phyloP scores from a whole-genome alignment of 2,797 vertebrate species.

The Chiroxiphia lanceolata region DNA sequence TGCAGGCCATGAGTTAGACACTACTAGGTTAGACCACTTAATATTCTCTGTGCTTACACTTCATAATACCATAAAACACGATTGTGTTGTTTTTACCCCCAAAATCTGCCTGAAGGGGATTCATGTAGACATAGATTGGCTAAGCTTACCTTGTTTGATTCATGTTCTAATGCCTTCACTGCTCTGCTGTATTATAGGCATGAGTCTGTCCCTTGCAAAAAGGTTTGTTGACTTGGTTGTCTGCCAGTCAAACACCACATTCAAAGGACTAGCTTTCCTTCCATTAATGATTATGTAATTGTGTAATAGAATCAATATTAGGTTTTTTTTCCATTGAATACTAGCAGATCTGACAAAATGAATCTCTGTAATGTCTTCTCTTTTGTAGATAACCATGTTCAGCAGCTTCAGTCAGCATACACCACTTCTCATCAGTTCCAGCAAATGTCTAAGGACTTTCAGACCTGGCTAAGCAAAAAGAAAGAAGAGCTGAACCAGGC shows the following conservation, averaged over 20 bases:
- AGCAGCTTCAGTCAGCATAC: conserved; percentile 90
- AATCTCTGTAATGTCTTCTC: conserved; percentile 20
- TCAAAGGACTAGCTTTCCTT: background rate
- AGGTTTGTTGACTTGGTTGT: background rate
- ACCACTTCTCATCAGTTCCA: conserved; percentile 94
- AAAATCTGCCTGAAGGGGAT: background rate
- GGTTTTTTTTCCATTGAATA: background rate
- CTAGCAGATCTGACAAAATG: background rate
- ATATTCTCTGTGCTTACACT: background rate
- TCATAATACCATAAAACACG: background rate
- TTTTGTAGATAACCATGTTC: conserved; percentile 84
- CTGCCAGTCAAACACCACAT: background rate
- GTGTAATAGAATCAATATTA: background rate
- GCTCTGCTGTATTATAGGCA: background rate
- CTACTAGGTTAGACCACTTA: background rate
- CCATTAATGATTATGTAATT: background rate
- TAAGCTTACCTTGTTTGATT: background rate
- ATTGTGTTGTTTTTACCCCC: background rate
- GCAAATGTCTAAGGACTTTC: conserved; percentile 92
- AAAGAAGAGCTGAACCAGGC: conserved; percentile 82
- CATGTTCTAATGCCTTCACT: background rate
- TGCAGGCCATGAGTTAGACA: background rate
- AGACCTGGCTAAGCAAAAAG: conserved; percentile 87
- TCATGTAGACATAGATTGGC: background rate
- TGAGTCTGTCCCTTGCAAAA: background rate